Evolutionary conservation across 2,113 vertebrate genomes (phyloP), one percentile per base, ranked within the genome.

Genomic region (Sorex araneus): DNA sequence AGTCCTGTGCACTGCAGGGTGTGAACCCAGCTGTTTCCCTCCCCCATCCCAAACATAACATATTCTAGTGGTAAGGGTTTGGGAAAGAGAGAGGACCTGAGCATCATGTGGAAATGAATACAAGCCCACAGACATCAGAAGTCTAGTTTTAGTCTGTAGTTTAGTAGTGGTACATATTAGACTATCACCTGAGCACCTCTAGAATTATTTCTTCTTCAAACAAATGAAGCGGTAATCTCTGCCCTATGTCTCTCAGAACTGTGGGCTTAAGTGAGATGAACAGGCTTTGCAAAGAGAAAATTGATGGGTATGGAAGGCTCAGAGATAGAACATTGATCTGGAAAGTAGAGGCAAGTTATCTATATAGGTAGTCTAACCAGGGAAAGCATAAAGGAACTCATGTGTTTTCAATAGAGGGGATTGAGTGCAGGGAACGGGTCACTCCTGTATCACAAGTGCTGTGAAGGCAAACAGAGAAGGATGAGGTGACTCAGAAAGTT

Each of bases 91-190:
- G 25, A 75, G 60, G 13, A 25, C 18, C 54, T 36, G 30, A 34
- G 30, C n/a, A 23, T 13, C 36, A 6, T 70, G 95, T 91, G 94
- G 83, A 96, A 96, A 96, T 96, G 36, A 87, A 54, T 34, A 34
- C 1, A 6, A 75, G 69, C 74, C 34, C 45, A 9, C 28, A 34
- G 70, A 80, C 87, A 92, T 73, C 84, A 89, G 92, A 66, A 30
- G 66, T 89, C 71, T 73, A 43, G 43, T 67, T 78, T 79, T 64
- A n/a, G 18, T 83, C 47, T 9, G 18, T 18, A 50, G 28, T 64
- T 57, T 70, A 28, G 36, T n/a, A 23, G 60, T 40, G 36, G 28
- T 71, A 47, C 28, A n/a, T 57, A 27, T 57, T 79, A 60, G n/a
- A 67, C 8, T 54, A 57, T 13, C 45, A 28, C 4, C 23, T 75